Evolutionary conservation across 2,797 vertebrate species (phyloP).

Genomic region (Poecilia wingei): DNA sequence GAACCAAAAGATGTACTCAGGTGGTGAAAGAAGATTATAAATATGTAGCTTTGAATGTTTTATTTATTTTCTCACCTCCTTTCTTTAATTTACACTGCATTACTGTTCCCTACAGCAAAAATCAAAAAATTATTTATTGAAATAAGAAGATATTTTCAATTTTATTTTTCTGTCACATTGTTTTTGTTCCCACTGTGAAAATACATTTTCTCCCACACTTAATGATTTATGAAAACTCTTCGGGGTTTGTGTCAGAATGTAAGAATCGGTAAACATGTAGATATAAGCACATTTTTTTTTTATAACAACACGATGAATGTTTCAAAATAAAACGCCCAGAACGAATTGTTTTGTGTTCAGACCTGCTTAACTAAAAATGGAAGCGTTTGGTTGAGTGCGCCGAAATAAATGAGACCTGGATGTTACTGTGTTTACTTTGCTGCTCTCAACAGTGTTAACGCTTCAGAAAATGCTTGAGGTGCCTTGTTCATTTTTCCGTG

Average conservation of each 20-base stretch:
- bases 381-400: conserved; percentile 57
- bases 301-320: conserved; percentile 71
- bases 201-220: conserved; percentile 55
- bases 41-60: conserved; percentile 83
- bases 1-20: conserved; percentile 88
- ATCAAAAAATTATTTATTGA: conserved; percentile 74
- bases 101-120: conserved; percentile 81
- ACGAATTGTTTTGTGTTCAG: conserved; percentile 64
- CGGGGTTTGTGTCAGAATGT: conserved; percentile 72
- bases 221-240: conserved; percentile 52
- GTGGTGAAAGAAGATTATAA: conserved; percentile 83
- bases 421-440: conserved; percentile 79
- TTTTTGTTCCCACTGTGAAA: conserved; percentile 64
- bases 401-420: conserved; percentile 67
- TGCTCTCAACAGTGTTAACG: conserved; percentile 80
- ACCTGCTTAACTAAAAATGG: conserved; percentile 64
- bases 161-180: conserved; percentile 26
- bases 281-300: conserved; percentile 78
- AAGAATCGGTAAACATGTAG: conserved; percentile 61
- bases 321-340: conserved; percentile 44
- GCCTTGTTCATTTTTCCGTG: conserved; percentile 86
- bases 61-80: conserved; percentile 60
- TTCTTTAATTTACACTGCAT: conserved; percentile 74
- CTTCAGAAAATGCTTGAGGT: conserved; percentile 82
- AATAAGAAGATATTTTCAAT: conserved; percentile 54